A percentile compares a stretch with the other conserved stretches of the same genome.
Conservation (phyloP, 2,797 vertebrate genomes). For the Novumbra hubbsi region DNA sequence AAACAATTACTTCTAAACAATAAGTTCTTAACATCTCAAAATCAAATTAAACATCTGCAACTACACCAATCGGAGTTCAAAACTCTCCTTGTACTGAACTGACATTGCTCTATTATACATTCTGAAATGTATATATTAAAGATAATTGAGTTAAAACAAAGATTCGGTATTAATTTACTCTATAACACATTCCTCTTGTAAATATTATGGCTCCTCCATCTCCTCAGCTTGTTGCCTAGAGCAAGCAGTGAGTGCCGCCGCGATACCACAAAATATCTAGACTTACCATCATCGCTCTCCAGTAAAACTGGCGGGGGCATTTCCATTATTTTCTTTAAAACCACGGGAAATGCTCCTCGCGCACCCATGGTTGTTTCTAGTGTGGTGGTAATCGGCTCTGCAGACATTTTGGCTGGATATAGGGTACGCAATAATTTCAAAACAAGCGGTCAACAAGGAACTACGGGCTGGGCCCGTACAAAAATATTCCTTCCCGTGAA, state of each 20-base stretch:
- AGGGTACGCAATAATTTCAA: background rate
- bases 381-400: slow-evolving; percentile 39
- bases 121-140: too few species aligned
- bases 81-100: too few species aligned
- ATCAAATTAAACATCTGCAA: too few species aligned
- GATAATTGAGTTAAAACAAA: too few species aligned
- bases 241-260: background rate
- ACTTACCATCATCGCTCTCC: slow-evolving; percentile 83
- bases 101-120: too few species aligned
- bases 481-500: background rate
- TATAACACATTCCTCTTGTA: too few species aligned
- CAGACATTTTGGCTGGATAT: slow-evolving; percentile 55
- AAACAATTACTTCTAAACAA: too few species aligned
- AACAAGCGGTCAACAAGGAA: background rate
- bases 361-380: slow-evolving; percentile 39
- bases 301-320: slow-evolving; percentile 82
- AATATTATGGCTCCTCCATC: background rate
- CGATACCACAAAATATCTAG: too few species aligned
- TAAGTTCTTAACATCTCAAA: too few species aligned
- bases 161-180: too few species aligned
- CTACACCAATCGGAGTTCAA: too few species aligned
- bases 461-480: background rate
- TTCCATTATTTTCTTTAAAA: slow-evolving; percentile 90
- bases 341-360: slow-evolving; percentile 77
- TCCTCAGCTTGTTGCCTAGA: background rate